These are phyloP conservation scores for Strigops habroptila DNA, from an alignment of 2,113 vertebrate genomes.

Conservation along the genomic window DNA sequence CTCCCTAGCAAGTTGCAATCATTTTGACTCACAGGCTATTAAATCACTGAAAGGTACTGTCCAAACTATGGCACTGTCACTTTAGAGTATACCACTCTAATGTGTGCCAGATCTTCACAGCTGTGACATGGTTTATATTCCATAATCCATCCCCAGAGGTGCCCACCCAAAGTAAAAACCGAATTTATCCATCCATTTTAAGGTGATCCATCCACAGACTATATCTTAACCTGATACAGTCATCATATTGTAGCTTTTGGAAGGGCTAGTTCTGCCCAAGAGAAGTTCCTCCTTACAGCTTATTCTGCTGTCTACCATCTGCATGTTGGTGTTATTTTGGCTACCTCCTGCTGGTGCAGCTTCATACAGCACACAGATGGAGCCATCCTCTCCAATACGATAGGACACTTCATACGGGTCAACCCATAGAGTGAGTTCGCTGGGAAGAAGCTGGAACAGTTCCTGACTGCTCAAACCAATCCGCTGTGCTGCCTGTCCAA, in stretches of 20 bases:
- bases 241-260: slow-evolving; percentile 99
- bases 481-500: slow-evolving; percentile 93
- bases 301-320: slow-evolving; percentile 95
- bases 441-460: slow-evolving; percentile 96
- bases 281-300: slow-evolving; percentile 99
- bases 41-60: slow-evolving; percentile 83
- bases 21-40: slow-evolving; percentile 82
- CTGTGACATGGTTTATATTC: slow-evolving; percentile 85
- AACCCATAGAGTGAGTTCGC: slow-evolving; percentile 98
- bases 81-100: slow-evolving; percentile 78
- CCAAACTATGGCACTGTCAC: slow-evolving; percentile 83
- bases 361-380: slow-evolving; percentile 98
- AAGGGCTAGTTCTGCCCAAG: slow-evolving; percentile 93
- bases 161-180: slow-evolving; percentile 90
- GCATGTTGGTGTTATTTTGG: slow-evolving; percentile 76
- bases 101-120: slow-evolving; percentile 85
- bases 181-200: slow-evolving; percentile 94
- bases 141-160: slow-evolving; percentile 86
- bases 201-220: slow-evolving; percentile 86
- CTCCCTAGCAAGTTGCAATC: slow-evolving; percentile 74
- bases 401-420: slow-evolving; percentile 99
- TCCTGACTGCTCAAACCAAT: slow-evolving; percentile 97
- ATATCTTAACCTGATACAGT: slow-evolving; percentile 97
- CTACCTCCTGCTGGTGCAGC: slow-evolving; percentile 82
- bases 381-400: slow-evolving; percentile 97